Conservation (phyloP, 2,888 invertebrate genomes). For the Drosophila vallismaia region DNA sequence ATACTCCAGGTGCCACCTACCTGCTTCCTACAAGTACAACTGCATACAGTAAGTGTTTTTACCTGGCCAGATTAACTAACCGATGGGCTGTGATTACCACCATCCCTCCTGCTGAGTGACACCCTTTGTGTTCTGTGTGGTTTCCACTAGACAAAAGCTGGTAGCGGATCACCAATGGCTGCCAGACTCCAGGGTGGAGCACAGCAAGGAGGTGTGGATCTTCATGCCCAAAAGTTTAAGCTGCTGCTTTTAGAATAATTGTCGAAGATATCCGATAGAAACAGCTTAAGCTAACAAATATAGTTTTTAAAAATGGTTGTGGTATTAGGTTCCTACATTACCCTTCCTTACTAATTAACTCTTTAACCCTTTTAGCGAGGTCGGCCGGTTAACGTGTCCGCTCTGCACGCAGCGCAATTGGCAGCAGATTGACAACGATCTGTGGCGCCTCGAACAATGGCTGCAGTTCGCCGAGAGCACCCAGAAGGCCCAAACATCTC, state of each 20-base stretch:
- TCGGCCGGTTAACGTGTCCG: conserved; percentile 92
- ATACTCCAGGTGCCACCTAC: conserved; percentile 85
- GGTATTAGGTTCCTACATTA: not conserved
- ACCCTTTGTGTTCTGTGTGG: conserved; percentile 46
- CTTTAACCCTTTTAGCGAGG: conserved; percentile 85
- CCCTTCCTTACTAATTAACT: not conserved
- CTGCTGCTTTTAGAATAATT: conserved; percentile 32
- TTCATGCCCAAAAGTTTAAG: conserved; percentile 3
- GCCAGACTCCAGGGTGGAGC: conserved; percentile 68
- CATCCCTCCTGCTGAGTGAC: conserved; percentile 32
- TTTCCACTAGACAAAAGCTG: conserved; percentile 75
- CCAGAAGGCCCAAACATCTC: conserved; percentile 88
- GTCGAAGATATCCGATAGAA: not conserved
- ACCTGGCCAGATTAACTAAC: conserved; percentile 24
- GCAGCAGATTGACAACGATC: conserved; percentile 94
- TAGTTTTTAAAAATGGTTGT: not conserved
- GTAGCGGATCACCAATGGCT: conserved; percentile 18
- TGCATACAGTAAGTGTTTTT: conserved; percentile 87
- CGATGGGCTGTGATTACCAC: conserved; percentile 25
- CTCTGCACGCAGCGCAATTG: conserved; percentile 94
- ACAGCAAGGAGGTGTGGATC: conserved; percentile 48
- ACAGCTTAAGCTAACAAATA: conserved; percentile 25
- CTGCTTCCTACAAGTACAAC: conserved; percentile 87
- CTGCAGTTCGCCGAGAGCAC: conserved; percentile 93
- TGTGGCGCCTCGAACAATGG: conserved; percentile 96